Percentiles rank a stretch among this genome's conserved stretches.
phyloP scores from a whole-genome alignment of 2,113 vertebrate genomes.

The Varanus salvator region DNA sequence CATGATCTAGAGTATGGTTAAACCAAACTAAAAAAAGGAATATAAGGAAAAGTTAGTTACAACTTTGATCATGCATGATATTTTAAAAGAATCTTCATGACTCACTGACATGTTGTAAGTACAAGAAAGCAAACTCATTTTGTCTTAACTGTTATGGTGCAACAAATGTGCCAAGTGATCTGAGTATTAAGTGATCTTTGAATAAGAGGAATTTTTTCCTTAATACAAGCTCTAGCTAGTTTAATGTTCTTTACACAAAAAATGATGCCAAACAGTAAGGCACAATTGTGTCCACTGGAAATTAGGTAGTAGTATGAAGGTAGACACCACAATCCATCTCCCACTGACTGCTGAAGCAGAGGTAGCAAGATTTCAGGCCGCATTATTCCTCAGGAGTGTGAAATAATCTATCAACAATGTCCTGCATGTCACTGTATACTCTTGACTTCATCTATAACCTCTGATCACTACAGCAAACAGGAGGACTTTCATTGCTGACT shows the following conservation, averaged over 20 bases:
- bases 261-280: neutral
- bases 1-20: neutral
- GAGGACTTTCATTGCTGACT: too few relatives aligned
- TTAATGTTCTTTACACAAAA: neutral
- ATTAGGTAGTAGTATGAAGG: neutral
- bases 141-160: neutral
- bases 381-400: neutral
- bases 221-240: neutral
- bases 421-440: too few relatives aligned
- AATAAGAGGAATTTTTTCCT: neutral
- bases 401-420: too few relatives aligned
- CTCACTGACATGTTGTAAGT: neutral
- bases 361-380: neutral
- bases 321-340: neutral
- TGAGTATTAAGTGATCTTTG: neutral
- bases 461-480: too few relatives aligned
- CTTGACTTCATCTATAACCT: too few relatives aligned
- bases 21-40: neutral
- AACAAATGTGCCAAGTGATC: neutral
- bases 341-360: neutral
- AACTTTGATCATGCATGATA: neutral
- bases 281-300: neutral
- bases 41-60: slow-evolving; percentile 19
- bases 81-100: neutral
- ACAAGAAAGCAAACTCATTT: neutral